These are phyloP conservation scores for Anthrax anthrax DNA, from an alignment of 2,888 invertebrate species.

Conservation along the genomic window DNA sequence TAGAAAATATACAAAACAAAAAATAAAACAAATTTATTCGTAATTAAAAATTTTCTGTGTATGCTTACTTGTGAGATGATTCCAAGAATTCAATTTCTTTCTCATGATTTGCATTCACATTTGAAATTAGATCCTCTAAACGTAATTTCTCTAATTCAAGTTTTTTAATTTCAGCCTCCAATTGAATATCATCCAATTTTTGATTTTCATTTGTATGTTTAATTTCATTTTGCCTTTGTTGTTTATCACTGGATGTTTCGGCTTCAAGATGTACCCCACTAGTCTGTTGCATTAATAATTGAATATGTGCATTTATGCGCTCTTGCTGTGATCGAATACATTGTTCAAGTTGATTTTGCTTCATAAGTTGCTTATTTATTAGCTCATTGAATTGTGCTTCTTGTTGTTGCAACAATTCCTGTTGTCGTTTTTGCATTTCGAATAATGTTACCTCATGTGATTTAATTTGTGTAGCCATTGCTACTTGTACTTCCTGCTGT, in stretches of 20 bases:
- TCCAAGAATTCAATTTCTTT: slow-evolving; percentile 33
- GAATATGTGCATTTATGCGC: slow-evolving; percentile 30
- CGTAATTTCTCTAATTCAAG: slow-evolving; percentile 30
- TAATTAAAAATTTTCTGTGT: not conserved
- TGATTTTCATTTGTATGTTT: not conserved
- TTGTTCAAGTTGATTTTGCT: slow-evolving; percentile 30
- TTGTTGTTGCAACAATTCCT: slow-evolving; percentile 23
- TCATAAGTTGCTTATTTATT: slow-evolving; percentile 27
- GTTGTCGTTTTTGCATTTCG: slow-evolving; percentile 31
- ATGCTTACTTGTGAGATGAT: slow-evolving; percentile 29
- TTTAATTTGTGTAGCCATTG: slow-evolving; percentile 29
- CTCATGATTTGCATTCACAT: slow-evolving; percentile 30
- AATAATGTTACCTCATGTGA: slow-evolving; percentile 26
- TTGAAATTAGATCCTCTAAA: slow-evolving; percentile 30
- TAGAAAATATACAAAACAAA: not conserved
- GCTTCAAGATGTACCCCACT: not conserved
- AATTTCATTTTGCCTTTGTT: not conserved
- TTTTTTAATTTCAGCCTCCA: slow-evolving; percentile 26
- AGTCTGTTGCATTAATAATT: slow-evolving; percentile 29
- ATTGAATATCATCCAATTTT: slow-evolving; percentile 14
- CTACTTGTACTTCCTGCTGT: slow-evolving; percentile 30
- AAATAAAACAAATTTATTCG: no score
- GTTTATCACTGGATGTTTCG: not conserved
- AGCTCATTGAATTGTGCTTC: slow-evolving; percentile 28
- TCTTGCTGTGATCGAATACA: slow-evolving; percentile 31